Conservation (phyloP, 2,797 vertebrate species). For the Moxostoma hubbsi region DNA sequence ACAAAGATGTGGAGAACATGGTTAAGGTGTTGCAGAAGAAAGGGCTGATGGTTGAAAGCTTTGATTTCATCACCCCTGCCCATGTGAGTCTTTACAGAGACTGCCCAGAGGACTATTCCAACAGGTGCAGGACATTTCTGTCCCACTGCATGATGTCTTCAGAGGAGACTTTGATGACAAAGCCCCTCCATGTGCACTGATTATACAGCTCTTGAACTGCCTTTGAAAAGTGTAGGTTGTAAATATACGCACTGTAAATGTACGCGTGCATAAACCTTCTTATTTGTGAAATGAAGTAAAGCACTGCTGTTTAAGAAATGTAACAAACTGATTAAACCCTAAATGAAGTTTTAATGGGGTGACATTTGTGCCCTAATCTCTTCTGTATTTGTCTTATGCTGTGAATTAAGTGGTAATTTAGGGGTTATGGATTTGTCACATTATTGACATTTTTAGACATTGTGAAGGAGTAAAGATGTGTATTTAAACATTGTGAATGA, state of each 20-base stretch:
- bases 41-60: slow-evolving; percentile 76
- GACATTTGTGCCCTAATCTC: slow-evolving; percentile 1
- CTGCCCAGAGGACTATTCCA: slow-evolving; percentile 85
- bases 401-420: slow-evolving; percentile 53
- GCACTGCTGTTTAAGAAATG: slow-evolving; percentile 40
- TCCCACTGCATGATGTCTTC: slow-evolving; percentile 75
- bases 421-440: slow-evolving; percentile 51
- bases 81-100: slow-evolving; percentile 88
- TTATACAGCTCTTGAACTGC: neutral
- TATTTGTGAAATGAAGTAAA: slow-evolving; percentile 35
- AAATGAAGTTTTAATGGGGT: neutral
- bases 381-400: slow-evolving; percentile 49
- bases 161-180: slow-evolving; percentile 59
- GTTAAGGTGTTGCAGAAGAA: slow-evolving; percentile 74
- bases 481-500: slow-evolving; percentile 46
- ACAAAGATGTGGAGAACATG: slow-evolving; percentile 84
- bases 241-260: slow-evolving; percentile 37
- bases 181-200: slow-evolving; percentile 49
- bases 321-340: neutral
- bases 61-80: slow-evolving; percentile 86
- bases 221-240: neutral
- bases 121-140: slow-evolving; percentile 84
- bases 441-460: slow-evolving; percentile 54
- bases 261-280: neutral
- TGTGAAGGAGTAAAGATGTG: slow-evolving; percentile 40